A percentile compares a stretch with the other conserved stretches of the same genome.
phyloP scores from a whole-genome alignment of 2,888 invertebrate genomes.

The Catocala sponsa region DNA sequence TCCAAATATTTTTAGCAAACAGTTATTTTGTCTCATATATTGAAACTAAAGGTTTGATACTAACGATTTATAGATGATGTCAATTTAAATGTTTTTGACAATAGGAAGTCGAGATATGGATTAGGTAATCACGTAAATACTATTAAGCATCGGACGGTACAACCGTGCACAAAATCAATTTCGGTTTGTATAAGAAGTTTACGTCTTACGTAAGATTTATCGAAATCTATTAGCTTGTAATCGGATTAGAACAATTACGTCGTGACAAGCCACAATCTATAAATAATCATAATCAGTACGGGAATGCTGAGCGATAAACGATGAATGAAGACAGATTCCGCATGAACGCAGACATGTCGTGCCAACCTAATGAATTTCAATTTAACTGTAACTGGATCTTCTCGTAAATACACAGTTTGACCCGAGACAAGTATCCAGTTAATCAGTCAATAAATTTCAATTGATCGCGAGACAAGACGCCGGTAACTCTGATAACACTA shows the following conservation, averaged over 20 bases:
- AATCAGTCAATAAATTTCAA: constrained; percentile 75
- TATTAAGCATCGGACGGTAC: constrained; percentile 13
- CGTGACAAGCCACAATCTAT: constrained; percentile 16
- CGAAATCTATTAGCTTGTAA: constrained; percentile 8
- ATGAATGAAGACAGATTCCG: constrained; percentile 20
- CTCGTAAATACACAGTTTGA: constrained; percentile 66
- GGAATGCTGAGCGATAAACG: constrained; percentile 12
- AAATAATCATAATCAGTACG: not conserved
- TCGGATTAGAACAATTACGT: constrained; percentile 16
- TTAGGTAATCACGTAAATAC: constrained; percentile 36
- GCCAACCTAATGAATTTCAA: constrained; percentile 56
- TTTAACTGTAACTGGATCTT: constrained; percentile 60
- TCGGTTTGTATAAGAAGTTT: not conserved
- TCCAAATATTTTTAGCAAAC: constrained; percentile 29
- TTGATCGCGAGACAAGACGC: constrained; percentile 62
- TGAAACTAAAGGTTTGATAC: constrained; percentile 22
- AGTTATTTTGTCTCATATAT: constrained; percentile 28
- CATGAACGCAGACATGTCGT: constrained; percentile 18
- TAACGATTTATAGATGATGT: constrained; percentile 41
- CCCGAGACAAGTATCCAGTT: constrained; percentile 60
- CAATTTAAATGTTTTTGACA: constrained; percentile 26
- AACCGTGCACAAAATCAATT: not conserved
- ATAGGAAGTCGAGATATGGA: constrained; percentile 28
- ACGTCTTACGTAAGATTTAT: too few relatives aligned
- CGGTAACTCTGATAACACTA: constrained; percentile 18